These are phyloP conservation scores for Pica pica DNA, from an alignment of 2,113 vertebrate genomes.

Conservation along the genomic window DNA sequence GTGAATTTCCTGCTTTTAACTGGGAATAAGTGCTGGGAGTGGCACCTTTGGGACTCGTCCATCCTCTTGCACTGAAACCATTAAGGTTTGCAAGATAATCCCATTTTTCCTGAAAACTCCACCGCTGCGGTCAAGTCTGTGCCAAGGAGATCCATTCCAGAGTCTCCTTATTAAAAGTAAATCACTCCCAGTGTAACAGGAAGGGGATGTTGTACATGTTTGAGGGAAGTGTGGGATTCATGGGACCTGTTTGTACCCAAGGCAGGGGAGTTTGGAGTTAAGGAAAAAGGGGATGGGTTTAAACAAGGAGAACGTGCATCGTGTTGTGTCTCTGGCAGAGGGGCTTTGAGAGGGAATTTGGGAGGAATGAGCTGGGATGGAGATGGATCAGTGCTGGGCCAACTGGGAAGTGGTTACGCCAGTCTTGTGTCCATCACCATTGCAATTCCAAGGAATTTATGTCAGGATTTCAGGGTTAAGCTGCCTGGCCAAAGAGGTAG, in stretches of 20 bases:
- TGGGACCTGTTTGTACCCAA: background rate
- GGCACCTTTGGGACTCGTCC: background rate
- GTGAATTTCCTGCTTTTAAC: background rate
- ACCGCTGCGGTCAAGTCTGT: accelerated
- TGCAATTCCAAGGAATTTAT: background rate
- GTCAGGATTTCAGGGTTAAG: background rate
- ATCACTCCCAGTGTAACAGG: background rate
- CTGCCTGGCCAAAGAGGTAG: background rate
- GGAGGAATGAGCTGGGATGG: background rate
- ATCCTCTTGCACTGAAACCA: background rate
- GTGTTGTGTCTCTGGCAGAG: background rate
- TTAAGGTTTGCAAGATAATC: background rate
- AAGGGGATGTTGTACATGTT: background rate
- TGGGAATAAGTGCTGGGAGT: background rate
- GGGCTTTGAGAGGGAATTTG: background rate
- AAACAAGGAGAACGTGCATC: background rate
- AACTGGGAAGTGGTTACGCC: background rate
- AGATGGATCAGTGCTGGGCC: background rate
- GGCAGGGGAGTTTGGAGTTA: background rate
- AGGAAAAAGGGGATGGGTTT: background rate
- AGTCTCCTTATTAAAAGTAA: background rate
- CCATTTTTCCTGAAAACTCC: background rate
- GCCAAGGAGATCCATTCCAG: background rate
- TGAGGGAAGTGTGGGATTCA: background rate
- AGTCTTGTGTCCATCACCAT: accelerated